Conservation (phyloP, 1,140 invertebrate species). For the Rhagoletis pomonella region DNA sequence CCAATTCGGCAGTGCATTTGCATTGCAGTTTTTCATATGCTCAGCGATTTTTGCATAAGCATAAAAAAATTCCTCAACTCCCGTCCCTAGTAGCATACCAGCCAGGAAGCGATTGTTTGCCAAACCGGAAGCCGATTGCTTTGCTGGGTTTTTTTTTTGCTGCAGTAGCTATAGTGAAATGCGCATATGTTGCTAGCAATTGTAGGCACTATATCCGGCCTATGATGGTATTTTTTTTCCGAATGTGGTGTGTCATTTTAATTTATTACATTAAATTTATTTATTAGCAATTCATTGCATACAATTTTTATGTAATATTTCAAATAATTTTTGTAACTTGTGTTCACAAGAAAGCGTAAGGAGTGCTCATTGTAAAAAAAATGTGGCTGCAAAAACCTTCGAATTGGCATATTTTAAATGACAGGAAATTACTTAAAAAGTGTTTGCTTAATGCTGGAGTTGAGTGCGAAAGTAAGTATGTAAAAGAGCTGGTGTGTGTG, state of each 20-base stretch:
- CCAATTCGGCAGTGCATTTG: constrained; percentile 35
- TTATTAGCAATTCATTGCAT: constrained; percentile 15
- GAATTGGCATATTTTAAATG: constrained; percentile 5
- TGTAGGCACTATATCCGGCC: neutral
- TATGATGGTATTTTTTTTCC: neutral
- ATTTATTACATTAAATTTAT: constrained; percentile 41
- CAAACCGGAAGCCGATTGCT: constrained; percentile 39
- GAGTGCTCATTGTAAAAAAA: neutral
- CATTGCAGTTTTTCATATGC: neutral
- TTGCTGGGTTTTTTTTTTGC: neutral
- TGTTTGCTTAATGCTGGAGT: neutral
- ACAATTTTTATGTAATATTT: constrained; percentile 29
- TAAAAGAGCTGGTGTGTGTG: neutral
- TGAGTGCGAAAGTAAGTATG: too few relatives aligned
- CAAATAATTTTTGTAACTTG: neutral
- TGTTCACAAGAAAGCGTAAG: neutral
- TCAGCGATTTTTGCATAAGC: constrained; percentile 48
- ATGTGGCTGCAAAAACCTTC: neutral
- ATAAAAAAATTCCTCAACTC: constrained; percentile 15
- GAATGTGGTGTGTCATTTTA: neutral
- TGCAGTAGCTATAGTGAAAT: too few relatives aligned
- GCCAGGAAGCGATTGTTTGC: constrained; percentile 41
- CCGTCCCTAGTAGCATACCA: too few relatives aligned
- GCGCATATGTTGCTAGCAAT: constrained; percentile 29
- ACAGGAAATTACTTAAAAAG: neutral